A percentile compares a stretch with the other conserved stretches of the same genome.
Evolutionary conservation across 2,113 vertebrate genomes (phyloP).

Genomic region (Tinamus guttatus): DNA sequence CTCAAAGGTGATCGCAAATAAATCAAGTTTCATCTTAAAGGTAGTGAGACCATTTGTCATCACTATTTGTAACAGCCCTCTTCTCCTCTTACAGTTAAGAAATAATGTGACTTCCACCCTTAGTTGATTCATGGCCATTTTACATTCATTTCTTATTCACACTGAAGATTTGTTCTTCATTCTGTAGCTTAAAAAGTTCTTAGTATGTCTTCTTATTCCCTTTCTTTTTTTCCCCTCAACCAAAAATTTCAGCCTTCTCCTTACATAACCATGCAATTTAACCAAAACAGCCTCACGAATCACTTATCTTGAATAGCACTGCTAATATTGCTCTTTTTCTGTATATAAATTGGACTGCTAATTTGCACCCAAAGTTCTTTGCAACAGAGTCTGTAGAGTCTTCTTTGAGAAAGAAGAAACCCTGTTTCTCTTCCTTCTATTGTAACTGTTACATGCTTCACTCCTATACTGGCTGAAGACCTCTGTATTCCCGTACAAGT

Average conservation of each 20-base stretch:
- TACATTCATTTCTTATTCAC: background rate
- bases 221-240: background rate
- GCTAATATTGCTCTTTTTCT: background rate
- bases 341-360: background rate
- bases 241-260: background rate
- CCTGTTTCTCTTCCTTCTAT: background rate
- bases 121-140: background rate
- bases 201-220: background rate
- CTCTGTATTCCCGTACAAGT: background rate
- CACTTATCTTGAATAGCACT: background rate
- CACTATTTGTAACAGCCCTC: background rate
- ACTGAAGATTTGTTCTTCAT: background rate
- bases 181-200: background rate
- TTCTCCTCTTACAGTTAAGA: background rate
- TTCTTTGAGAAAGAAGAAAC: background rate
- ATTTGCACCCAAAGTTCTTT: background rate
- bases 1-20: too few relatives aligned
- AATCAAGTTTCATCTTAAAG: background rate
- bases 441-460: too few relatives aligned
- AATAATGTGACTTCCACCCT: background rate
- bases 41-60: background rate
- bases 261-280: background rate
- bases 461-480: too few relatives aligned
- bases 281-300: background rate
- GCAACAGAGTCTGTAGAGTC: background rate